phyloP scores from a whole-genome alignment of 2,113 vertebrate genomes.

The Toxostoma redivivum region DNA sequence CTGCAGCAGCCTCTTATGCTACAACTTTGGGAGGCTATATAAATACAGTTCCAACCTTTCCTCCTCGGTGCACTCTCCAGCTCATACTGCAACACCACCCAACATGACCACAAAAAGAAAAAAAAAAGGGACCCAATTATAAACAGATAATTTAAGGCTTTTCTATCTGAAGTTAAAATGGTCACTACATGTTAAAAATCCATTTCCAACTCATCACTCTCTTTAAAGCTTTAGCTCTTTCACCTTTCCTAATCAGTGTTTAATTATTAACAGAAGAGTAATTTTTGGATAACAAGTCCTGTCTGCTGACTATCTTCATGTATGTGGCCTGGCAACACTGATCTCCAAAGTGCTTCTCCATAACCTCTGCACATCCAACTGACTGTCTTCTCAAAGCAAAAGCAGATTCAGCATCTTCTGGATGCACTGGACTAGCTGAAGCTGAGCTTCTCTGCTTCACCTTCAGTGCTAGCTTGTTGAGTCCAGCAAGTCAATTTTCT shows the following conservation, averaged over 20 bases:
- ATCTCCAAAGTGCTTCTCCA: neutral
- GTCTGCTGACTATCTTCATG: neutral
- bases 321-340: neutral
- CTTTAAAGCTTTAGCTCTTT: neutral
- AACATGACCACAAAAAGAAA: neutral
- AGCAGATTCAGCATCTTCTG: neutral
- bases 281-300: neutral
- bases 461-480: rapidly evolving
- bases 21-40: neutral
- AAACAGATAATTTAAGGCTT: neutral
- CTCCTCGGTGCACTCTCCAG: neutral
- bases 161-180: neutral
- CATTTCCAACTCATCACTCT: neutral
- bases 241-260: neutral
- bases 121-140: neutral
- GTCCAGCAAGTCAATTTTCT: neutral
- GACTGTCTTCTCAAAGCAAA: neutral
- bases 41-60: neutral
- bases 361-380: neutral
- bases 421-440: neutral
- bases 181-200: neutral
- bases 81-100: neutral
- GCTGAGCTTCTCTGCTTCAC: neutral
- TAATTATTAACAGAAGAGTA: neutral
- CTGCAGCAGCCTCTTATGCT: neutral